Base-by-base conservation (phyloP, 2,113 vertebrate species). In the Cyanistes caeruleus region DNA sequence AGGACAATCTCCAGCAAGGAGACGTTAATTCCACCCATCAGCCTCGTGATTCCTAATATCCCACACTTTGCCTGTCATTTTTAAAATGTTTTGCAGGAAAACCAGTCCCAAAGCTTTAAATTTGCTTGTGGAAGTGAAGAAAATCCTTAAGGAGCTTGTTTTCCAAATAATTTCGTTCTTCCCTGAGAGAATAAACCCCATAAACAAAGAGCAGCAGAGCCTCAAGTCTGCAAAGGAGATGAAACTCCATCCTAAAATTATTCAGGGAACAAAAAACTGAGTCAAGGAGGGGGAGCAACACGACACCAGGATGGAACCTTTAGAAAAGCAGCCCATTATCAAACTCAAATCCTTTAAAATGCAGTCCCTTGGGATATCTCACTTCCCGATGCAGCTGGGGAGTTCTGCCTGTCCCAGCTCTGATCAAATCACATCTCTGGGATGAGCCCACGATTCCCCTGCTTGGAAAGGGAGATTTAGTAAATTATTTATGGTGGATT, bases 341-440 rank as follows among this genome's bases (percentile, higher is more conserved):
- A 46, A 10, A 60, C 69, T 69, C 15, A 19, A 53, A 74, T 75
- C 5, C 1, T 35, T 58, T 11, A 35, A 87, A 93, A 12, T 60
- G 1, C n/a, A 15, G 17, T 60, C 84, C 85, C 73, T 14, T 9
- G 92, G 73, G 90, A 78, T 30, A 4, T 49, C 49, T 76, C 19
- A 0, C 80, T 89, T 94, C 92, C 87, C 3, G 0, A n/a, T 1
- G 2, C 52, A 60, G 48, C 63, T 9, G 2, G 20, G 46, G 89
- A 95, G 41, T 23, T 65, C 70, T 89, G 77, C 73, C 69, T 51
- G 55, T 76, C 74, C 78, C 82, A 39, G 82, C 33, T 52, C 81
- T 9, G 59, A 64, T 87, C 77, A 73, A 80, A 74, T 43, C 43
- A 7, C 28, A 1, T n/a, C 51, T 68, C 56, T 0, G 9, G 33